These are phyloP conservation scores for Melopsittacus undulatus DNA, from an alignment of 2,797 vertebrate genomes.

Conservation along the genomic window DNA sequence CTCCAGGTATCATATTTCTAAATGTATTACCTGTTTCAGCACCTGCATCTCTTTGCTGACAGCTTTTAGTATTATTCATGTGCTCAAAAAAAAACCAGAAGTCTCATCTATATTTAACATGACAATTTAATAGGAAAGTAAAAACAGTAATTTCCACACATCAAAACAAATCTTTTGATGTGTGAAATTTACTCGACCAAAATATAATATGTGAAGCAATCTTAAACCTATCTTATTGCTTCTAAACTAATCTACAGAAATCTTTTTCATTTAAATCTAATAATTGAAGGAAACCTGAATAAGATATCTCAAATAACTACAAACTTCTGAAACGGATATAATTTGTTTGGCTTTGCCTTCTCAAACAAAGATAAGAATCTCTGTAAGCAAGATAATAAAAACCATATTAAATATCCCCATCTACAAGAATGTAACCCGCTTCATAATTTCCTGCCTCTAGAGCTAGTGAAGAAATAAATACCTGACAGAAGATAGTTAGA, in stretches of 20 bases:
- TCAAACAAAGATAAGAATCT: background rate
- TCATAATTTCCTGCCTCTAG: background rate
- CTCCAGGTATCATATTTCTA: background rate
- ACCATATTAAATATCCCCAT: background rate
- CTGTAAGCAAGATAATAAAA: background rate
- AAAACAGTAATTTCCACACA: background rate
- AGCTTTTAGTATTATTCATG: background rate
- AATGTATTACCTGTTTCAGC: background rate
- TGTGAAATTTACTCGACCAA: background rate
- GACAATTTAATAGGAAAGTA: background rate
- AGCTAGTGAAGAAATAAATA: background rate
- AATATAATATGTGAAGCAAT: background rate
- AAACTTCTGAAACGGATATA: background rate
- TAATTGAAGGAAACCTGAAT: background rate
- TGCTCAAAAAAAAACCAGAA: background rate
- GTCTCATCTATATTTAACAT: background rate
- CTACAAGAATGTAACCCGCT: background rate
- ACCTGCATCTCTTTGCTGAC: background rate
- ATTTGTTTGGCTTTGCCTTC: background rate
- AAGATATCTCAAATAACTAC: background rate
- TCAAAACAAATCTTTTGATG: background rate
- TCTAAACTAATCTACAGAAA: background rate
- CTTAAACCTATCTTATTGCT: background rate
- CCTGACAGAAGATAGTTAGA: background rate
- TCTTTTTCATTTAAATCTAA: background rate